Conservation (phyloP, 2,797 vertebrate genomes). For the Gambelia wislizenii region DNA sequence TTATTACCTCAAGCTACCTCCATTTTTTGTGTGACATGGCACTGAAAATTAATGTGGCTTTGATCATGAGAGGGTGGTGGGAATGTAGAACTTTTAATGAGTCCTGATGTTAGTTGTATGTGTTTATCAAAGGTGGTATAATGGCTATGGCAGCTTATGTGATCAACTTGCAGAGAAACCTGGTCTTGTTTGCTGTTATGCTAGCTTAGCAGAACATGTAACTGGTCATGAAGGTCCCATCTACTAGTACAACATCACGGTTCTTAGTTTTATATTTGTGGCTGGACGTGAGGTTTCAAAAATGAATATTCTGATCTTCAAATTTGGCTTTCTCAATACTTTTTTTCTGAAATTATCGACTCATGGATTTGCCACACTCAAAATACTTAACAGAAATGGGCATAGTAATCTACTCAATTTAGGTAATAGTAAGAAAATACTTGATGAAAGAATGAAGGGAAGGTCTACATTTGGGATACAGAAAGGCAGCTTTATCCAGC, state of each 20-base stretch:
- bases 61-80: constrained; percentile 5
- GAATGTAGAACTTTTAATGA: constrained; percentile 31
- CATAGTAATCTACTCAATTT: background rate
- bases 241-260: background rate
- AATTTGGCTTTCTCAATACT: background rate
- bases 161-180: background rate
- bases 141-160: background rate
- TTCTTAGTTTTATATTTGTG: background rate
- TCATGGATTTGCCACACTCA: background rate
- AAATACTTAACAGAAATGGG: background rate
- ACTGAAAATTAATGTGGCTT: constrained; percentile 43
- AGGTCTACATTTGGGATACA: background rate
- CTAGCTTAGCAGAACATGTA: background rate
- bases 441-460: background rate
- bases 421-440: background rate
- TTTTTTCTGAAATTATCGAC: background rate
- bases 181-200: background rate
- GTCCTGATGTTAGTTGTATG: constrained; percentile 19
- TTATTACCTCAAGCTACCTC: constrained; percentile 9
- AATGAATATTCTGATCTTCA: background rate
- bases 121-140: constrained; percentile 9
- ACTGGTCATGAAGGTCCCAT: background rate
- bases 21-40: constrained; percentile 5
- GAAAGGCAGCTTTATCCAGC: background rate
- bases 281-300: background rate